Evolutionary conservation across 2,888 invertebrate genomes (phyloP), one percentile per base, ranked within the genome.

Genomic region (Cyclophora punctaria): DNA sequence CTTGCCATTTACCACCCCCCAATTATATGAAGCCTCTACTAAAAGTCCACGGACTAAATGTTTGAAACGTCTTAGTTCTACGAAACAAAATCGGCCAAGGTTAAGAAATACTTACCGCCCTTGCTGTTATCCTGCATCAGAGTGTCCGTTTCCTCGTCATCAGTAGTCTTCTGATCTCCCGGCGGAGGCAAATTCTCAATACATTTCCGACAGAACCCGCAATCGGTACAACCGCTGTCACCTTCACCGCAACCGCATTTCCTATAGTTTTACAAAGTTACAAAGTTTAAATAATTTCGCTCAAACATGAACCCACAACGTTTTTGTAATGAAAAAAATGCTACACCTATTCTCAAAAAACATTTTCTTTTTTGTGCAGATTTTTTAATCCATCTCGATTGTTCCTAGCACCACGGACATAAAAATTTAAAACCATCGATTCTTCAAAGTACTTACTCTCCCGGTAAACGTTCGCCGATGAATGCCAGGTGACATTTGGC

Each of bases 181-280:
- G 56, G n/a, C 68, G 69, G 2, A 60, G 49, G 2, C 64, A 57
- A 20, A 52, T 20, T 63, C n/a, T 83, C 81, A 0, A 96, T 97
- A 76, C 99, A 99, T 2, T 93, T 91, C 44, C 96, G 91, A 75
- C 99, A 99, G 41, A 96, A 93, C 3, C 98, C 98, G 79, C 99
- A 99, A 57, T 94, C 93, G 1, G 94, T 92, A 73, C 98, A 98
- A 0, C 98, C 98, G 49, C 97, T 95, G 75, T 98, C 98, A 0
- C 98, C 98, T 74, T 96, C 95, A 3, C 98, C 98, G 86, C 98
- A 98, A 0, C 97, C 97, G 80, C 98, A 98, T 67, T 94, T 94
- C 70, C 97, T 97, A 63, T 35, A 35, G n/a, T 41, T 41, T 3
- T 7, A 41, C 3, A 41, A 41, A 7, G 41, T 41, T 3, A 5